Base-by-base conservation (phyloP, 2,113 vertebrate genomes). In the Neotoma lepida region DNA sequence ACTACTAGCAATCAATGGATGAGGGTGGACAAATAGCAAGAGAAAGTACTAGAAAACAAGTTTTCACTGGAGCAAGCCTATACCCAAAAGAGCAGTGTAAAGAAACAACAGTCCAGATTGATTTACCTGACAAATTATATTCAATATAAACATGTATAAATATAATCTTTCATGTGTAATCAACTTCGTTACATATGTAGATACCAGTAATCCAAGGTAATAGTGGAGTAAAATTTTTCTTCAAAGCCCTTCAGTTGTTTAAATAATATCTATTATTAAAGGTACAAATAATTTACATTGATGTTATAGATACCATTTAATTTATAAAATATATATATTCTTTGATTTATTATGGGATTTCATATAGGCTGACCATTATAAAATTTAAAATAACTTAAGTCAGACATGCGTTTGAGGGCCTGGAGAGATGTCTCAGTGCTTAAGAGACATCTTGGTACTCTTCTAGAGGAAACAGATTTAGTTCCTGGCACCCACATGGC, bases 161-260 rank as follows among this genome's bases (percentile, higher is more conserved):
- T 14, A 80, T 4, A 20, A 56, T 46, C 86, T 93, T 66, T 94
- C 30, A 51, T n/a, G 6, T 78, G 4, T 49, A 61, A 64, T 71
- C 20, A 84, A 15, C 6, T 86, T 86, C 88, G 54, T 76, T 66
- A 46, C n/a, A 68, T 30, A 89, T 39, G 85, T 49, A 82, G 70
- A 88, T 81, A 78, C 58, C 84, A 94, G 44, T 4, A 92, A 81
- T n/a, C 51, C 35, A 92, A 88, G 15, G 30, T 85, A 87, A 80
- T 49, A 18, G 8, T 22, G 54, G 9, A 76, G 17, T 68, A 70
- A 87, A 74, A 46, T 54, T 73, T 88, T 90, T 70, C 51, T 63
- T 86, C 63, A 35, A 54, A 49, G 44, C 76, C 20, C 35, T 9
- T 13, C 1, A 46, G 22, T 13, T 49, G 4, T 73, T 94, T 56